Evolutionary conservation across 2,888 invertebrate species (phyloP), one percentile per base, ranked within the genome.

Genomic region (Xiphydria camelus): DNA sequence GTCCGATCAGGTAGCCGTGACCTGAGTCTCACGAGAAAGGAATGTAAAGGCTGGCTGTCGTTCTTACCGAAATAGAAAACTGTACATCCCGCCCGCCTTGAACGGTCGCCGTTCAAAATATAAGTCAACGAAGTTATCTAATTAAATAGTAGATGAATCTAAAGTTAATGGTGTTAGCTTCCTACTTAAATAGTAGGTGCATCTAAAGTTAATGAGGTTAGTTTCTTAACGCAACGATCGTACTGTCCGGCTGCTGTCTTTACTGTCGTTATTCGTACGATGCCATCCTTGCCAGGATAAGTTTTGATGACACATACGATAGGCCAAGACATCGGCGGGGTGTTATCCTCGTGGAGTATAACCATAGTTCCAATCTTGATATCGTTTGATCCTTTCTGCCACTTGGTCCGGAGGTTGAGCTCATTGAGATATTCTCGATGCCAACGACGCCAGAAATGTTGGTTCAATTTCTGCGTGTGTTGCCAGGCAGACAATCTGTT

Each of bases 211-310:
- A 47, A 29, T 1, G 37, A 22, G 7, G 42, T 21, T 6, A 49
- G 26, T 26, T 52, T 57, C n/a, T 38, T 45, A 4, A 55, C 49
- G 14, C 55, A 52, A 6, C 53, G 48, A 23, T 50, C 47, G 3
- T 47, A 23, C 6, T 12, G 12, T 5, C 57, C 52, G 29, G 25
- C 38, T 17, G 40, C 18, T 7, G 61, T 61, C 20, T 48, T 52
- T 12, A 61, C 34, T 4, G 48, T 51, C 1, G 52, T 55, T 0
- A 54, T 54, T 5, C 60, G 47, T 19, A 57, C 44, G 1, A 48
- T 14, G 2, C 43, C 47, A 29, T 62, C 63, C 4, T 23, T 9
- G 33, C 60, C 55, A n/a, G 61, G 59, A 35, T 53, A 45, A 5
- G 47, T 10, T 1, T 47, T 29, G 3, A 43, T 40, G 10, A 58